Base-by-base conservation (phyloP, 2,888 invertebrate genomes). In the Ophion obscuratus region DNA sequence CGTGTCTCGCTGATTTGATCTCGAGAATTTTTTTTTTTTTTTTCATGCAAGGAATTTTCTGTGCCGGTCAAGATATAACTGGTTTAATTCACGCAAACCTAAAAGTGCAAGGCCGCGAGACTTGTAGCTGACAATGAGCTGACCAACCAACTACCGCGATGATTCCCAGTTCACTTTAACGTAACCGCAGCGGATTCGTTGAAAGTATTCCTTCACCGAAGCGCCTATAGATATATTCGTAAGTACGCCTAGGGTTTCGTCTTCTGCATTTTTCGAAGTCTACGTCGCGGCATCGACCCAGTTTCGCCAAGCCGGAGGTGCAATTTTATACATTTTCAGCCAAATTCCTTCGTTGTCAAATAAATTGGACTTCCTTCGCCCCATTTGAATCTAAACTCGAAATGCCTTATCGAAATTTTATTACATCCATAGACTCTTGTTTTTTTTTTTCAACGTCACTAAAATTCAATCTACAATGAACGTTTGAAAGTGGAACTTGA, bases 71-170 rank as follows among this genome's bases (percentile, higher is more conserved):
- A 67, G 74, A 78, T 84, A 61, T 85, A 82, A 85, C 85, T 79
- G 82, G 76, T 82, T 85, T 85, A 85, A 80, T 85, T 75, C 79
- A 85, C 79, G 85, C 85, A 76, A 85, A 82, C 79, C 79, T 85
- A 85, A 82, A 85, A 85, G 85, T 85, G 82, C 79, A 85, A 85
- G 82, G 85, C 79, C 79, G 82, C 78, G 24, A 27, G 59, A 24
- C 36, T 31, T 4, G 31, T 31, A 31, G 31, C 64, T 20, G 27
- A 7, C 36, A 36, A 24, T 24, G 11, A 17, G 40, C 79, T 53
- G 67, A 27, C 24, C 62, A 53, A 36, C 59, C 78, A 74, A 74
- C 70, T 68, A 62, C 62, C n/a, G 36, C 68, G 74, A 78, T 73
- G 64, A 80, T 61, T 81, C 66, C 20, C 44, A 59, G 66, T 24